Evolutionary conservation across 2,888 invertebrate genomes (phyloP).

Genomic region (Drosophila infuscata): DNA sequence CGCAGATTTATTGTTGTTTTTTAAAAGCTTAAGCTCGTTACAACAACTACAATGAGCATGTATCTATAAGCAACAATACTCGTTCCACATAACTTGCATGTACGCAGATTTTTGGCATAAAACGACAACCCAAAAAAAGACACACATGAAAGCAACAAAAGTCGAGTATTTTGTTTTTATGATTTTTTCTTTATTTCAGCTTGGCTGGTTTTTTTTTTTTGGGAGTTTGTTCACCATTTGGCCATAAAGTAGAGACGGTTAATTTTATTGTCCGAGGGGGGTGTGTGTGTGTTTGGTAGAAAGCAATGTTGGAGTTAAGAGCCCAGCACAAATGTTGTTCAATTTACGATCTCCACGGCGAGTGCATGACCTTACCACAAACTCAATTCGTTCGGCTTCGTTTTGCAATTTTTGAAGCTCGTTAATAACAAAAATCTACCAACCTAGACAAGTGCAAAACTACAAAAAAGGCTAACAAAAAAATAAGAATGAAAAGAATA

Average conservation of each 20-base stretch:
- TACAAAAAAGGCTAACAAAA: not conserved
- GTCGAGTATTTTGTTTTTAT: constrained; percentile 15
- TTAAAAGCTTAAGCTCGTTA: constrained; percentile 43
- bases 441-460: constrained; percentile 8
- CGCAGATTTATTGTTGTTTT: constrained; percentile 59
- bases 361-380: constrained; percentile 26
- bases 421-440: constrained; percentile 38
- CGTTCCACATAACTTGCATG: constrained; percentile 49
- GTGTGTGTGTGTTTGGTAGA: constrained; percentile 12
- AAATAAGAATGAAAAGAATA: constrained; percentile 2
- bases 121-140: constrained; percentile 12
- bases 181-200: constrained; percentile 13
- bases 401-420: constrained; percentile 33
- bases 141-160: constrained; percentile 26
- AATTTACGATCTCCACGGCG: constrained; percentile 18
- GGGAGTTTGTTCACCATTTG: constrained; percentile 50
- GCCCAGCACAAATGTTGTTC: constrained; percentile 24
- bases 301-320: constrained; percentile 33
- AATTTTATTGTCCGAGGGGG: constrained; percentile 3
- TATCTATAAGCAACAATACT: constrained; percentile 28
- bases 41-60: constrained; percentile 27
- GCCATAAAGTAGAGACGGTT: constrained; percentile 34
- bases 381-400: constrained; percentile 27
- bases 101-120: constrained; percentile 48
- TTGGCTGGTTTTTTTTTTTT: constrained; percentile 27